Conservation (phyloP, 2,888 invertebrate species). For the Drosophila tanythrix region DNA sequence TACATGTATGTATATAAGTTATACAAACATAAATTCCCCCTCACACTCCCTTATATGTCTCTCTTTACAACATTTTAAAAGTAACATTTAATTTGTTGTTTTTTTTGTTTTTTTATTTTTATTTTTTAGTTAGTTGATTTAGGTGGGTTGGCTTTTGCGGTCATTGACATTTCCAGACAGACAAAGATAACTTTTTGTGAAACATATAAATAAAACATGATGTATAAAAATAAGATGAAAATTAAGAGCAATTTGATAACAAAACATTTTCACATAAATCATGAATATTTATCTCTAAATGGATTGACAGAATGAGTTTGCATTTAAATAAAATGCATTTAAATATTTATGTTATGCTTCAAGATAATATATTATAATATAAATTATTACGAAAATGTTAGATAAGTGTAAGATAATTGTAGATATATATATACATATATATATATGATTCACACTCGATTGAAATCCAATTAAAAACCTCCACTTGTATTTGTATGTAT, state of each 20-base stretch:
- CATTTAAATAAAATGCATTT: not conserved
- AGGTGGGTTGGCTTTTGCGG: conserved; percentile 8
- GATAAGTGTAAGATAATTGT: not conserved
- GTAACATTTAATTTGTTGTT: conserved; percentile 10
- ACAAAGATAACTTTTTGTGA: not conserved
- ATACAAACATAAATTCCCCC: not conserved
- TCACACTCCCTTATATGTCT: not conserved
- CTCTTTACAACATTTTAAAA: conserved; percentile 6
- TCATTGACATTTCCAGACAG: conserved; percentile 1
- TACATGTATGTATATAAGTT: not conserved
- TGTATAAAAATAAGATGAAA: not conserved
- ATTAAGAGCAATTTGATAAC: not conserved
- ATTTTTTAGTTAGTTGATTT: conserved; percentile 2
- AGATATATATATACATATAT: not conserved
- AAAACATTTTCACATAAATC: not conserved
- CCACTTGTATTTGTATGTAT: not conserved
- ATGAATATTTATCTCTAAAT: not conserved
- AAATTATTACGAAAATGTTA: not conserved
- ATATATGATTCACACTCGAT: not conserved
- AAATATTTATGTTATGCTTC: not conserved
- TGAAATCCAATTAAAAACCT: not conserved
- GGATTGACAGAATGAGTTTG: not conserved
- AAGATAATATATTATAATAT: not conserved
- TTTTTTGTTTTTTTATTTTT: conserved; percentile 6
- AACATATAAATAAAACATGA: not conserved